These are phyloP conservation scores for Glaucidium brasilianum DNA, from an alignment of 2,113 vertebrate genomes.

Conservation along the genomic window DNA sequence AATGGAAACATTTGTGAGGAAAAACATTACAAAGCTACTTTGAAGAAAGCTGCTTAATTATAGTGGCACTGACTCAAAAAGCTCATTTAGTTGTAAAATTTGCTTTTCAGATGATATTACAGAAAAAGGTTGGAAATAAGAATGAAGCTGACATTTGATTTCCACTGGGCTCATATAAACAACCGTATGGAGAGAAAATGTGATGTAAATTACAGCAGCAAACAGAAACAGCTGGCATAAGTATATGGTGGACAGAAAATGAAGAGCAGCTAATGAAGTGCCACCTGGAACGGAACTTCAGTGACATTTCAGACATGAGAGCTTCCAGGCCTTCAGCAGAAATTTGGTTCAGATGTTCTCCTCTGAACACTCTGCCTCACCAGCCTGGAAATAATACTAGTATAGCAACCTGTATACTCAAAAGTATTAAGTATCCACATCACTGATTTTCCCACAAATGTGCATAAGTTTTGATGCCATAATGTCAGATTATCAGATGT, in stretches of 20 bases:
- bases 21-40: conserved; percentile 60
- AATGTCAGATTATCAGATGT: neutral
- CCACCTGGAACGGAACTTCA: conserved; percentile 15
- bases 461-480: neutral
- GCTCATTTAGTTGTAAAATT: conserved; percentile 47
- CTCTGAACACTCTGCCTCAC: neutral
- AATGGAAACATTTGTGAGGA: conserved; percentile 32
- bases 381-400: neutral
- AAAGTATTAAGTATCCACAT: neutral
- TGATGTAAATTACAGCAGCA: conserved; percentile 61
- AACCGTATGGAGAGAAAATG: conserved; percentile 30
- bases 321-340: conserved; percentile 5
- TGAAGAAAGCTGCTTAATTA: conserved; percentile 63
- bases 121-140: conserved; percentile 46
- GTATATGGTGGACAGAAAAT: conserved; percentile 47
- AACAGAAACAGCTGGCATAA: conserved; percentile 48
- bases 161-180: conserved; percentile 57
- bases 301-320: neutral
- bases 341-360: neutral
- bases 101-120: conserved; percentile 58
- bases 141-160: conserved; percentile 61
- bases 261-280: conserved; percentile 34
- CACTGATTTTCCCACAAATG: neutral
- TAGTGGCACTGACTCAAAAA: conserved; percentile 41
- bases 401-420: neutral